Evolutionary conservation across 2,113 vertebrate species (phyloP), one percentile per base, ranked within the genome.

Genomic region (Herpetotheres cachinnans): DNA sequence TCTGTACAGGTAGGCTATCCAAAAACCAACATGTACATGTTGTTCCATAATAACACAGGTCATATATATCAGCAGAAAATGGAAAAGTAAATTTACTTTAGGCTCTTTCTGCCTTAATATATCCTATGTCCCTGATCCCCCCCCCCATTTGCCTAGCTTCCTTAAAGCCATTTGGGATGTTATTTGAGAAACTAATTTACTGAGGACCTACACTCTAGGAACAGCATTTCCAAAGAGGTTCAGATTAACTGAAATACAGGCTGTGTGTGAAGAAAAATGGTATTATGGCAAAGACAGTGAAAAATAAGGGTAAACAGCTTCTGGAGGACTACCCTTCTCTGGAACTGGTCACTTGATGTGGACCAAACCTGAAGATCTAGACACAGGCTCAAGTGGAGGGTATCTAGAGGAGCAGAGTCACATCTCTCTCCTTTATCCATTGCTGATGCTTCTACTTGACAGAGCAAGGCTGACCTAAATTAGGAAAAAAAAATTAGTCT

Each of bases 381-480:
- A 47, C 63, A 27, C 7, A 22, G 0, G 1, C 16, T 88, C 4
- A 0, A 21, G 10, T 55, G 59, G 55, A 77, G 83, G 38, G 46
- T 38, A n/a, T 36, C 46, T 81, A 24, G 29, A 58, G 27, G 49
- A 65, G 11, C 7, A 76, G 65, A 56, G 21, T 38, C 10, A 38
- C 8, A 29, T 67, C 13, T 77, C 10, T 59, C 8, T 69, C 36
- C 16, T 62, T 73, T 42, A 74, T n/a, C 73, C 24, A 10, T 46
- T 59, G 22, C 38, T 56, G 49, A 56, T 15, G 38, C 42, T 80
- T 38, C 36, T 25, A 9, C 67, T 65, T 66, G 58, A 34, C 20
- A 78, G 40, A 90, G 20, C 4, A 71, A 79, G 50, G 6, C 25
- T 72, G 38, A 61, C 11, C 71, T 79, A 71, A 50, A 63, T 73